Evolutionary conservation across 1,140 invertebrate species (phyloP), one percentile per base, ranked within the genome.

Genomic region (Rhyacophila brunnea): DNA sequence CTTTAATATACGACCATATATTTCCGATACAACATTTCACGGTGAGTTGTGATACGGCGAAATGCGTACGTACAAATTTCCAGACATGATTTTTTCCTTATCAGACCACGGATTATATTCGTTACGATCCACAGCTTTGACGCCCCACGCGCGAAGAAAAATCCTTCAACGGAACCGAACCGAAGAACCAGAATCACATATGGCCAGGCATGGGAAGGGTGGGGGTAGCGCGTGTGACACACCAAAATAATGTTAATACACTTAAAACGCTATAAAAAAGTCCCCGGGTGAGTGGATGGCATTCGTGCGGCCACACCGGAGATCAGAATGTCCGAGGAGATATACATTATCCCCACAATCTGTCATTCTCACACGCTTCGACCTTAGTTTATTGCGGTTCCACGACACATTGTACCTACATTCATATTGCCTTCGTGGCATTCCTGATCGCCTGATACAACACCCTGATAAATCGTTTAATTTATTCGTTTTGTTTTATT

Each of bases 341-440:
- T 51, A 42, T 42, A 42, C 17, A 18, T 13, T 42, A 42, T 42
- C 40, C 40, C 19, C 28, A 44, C 54, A 57, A 57, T 57, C 54
- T 57, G 54, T 57, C 54, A 57, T 57, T 57, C 54, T 57, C 54
- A 46, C 54, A 48, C 54, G 54, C 48, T 57, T 57, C 35, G 45
- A 20, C 54, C 54, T 57, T 57, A 57, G 54, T 57, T 57, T 57
- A 57, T 57, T 57, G 54, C 54, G 54, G 54, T 57, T 57, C 45
- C 54, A 45, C 54, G 35, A 57, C 54, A 57, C 54, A 28, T 28
- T 28, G 23, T 28, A 28, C 4, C 4, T 28, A 28, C 23, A 28
- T 28, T 28, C 23, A 9, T 28, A 28, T 28, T 28, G 23, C 23
- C 54, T 57, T 44, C 45, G 35, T 38, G 19, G 45, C 54, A 57